Base-by-base conservation (phyloP, 2,797 vertebrate species). In the Phrynocephalus forsythii region DNA sequence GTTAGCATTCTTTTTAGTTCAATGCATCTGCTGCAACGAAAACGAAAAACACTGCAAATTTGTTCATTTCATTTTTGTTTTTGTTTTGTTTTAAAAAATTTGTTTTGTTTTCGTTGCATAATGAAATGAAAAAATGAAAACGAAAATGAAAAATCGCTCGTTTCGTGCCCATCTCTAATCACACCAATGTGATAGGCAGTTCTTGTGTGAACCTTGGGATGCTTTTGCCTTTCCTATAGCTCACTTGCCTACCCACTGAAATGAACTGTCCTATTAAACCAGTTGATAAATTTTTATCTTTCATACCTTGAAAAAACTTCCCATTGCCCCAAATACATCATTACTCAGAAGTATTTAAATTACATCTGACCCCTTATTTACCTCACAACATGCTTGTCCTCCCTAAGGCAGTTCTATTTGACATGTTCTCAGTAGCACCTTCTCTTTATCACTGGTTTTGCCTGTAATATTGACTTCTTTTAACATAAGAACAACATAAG, bases 251-350 rank as follows among this genome's bases (percentile, higher is more conserved):
- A 84, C 20, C 71, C 30, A 72, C n/a, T 60, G 76, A 69, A 85
- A 85, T 69, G 76, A 85, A 81, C 60, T 63, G 33, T 24, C 50
- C 60, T 30, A 85, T 85, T 85, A 68, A 85, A 85, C 50, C 84
- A 79, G 75, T 68, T 44, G 75, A 85, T 68, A 78, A 68, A 78
- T 85, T 68, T 48, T 79, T 79, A 79, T 50, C 63, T 68, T 60
- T 69, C 48, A 24, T 30, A 68, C n/a, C 48, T 52, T 28, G 79
- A 76, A 50, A 78, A 79, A 68, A 85, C 7, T n/a, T 85, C 15
- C 63, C 63, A 33, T 50, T 26, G 48, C 63, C 52, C 63, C 52
- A 85, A 85, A 79, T 75, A 24, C 50, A 52, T 16, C n/a, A 26
- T 52, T 52, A 30, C 66, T 69, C 44, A 50, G 20, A 13, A n/a